phyloP scores from a whole-genome alignment of 2,888 invertebrate genomes.

The Empis stercorea region DNA sequence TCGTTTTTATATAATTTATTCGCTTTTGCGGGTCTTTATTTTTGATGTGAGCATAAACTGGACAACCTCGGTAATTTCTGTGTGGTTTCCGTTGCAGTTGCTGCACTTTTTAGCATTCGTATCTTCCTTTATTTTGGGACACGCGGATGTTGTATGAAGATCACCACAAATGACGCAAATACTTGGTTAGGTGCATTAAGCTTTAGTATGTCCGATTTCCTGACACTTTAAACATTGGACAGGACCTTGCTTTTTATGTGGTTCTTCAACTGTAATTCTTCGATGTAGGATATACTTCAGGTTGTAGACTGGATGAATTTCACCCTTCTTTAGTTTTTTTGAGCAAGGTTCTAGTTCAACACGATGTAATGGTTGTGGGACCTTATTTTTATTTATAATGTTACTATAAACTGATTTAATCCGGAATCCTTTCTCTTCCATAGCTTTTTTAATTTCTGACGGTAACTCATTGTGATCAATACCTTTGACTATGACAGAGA shows the following conservation, averaged over 20 bases:
- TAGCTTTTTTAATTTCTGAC: no score
- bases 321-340: not conserved
- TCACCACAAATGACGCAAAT: not conserved
- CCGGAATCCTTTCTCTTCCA: no score
- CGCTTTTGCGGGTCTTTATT: no score
- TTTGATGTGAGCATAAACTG: not conserved
- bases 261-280: not conserved
- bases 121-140: no score
- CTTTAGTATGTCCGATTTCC: not conserved
- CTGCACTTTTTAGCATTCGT: no score
- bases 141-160: no score
- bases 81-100: no score
- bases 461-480: no score
- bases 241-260: not conserved
- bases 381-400: not conserved
- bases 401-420: no score
- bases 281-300: not conserved
- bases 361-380: not conserved
- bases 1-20: no score
- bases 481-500: no score
- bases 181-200: not conserved
- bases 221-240: not conserved
- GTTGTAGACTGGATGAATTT: not conserved
- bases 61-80: no score
- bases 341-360: not conserved